Base-by-base conservation (phyloP, 2,797 vertebrate genomes). In the Ctenopoma multispine region DNA sequence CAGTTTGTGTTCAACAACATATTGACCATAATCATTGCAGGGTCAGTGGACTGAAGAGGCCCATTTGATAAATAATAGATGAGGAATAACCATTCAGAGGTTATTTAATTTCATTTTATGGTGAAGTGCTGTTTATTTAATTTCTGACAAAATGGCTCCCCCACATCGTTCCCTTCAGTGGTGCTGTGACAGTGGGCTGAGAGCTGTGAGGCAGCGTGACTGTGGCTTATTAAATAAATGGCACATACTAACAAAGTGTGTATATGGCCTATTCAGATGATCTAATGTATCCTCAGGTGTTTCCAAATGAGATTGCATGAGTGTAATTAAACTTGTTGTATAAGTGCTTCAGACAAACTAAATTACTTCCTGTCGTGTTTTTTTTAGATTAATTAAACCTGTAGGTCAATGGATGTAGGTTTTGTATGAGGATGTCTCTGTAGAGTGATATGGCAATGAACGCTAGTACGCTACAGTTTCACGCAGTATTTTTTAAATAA, bases 301-400 rank as follows among this genome's bases (percentile, higher is more conserved):
- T 96, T 96, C 94, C 94, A 95, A 96, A 97, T 94, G 93, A 95
- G 94, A 94, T 95, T 93, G 92, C 94, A 94, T 89, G 93, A 94
- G 93, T 95, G 94, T 96, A 96, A 98, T 97, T 97, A 97, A 96
- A 95, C 94, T 89, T 92, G 58, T 93, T 95, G 93, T 94, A 92
- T 94, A 94, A 95, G 95, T 92, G 93, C 95, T 93, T 90, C 95
- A 93, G 94, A 94, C 94, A 93, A 92, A 94, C 94, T 94, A 94
- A 96, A 97, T 97, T 95, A 96, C 95, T 96, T 95, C 94, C 95
- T 90, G 94, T 95, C 94, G 95, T 95, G 95, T 97, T 97, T 44
- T 43, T 34, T 96, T 94, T 95, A 96, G 94, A 96, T 97, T 96
- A 96, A 97, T 97, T 96, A 96, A 96, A 95, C 94, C 95, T 96